Conservation (phyloP, 2,113 vertebrate species). For the Aplodontia rufa region DNA sequence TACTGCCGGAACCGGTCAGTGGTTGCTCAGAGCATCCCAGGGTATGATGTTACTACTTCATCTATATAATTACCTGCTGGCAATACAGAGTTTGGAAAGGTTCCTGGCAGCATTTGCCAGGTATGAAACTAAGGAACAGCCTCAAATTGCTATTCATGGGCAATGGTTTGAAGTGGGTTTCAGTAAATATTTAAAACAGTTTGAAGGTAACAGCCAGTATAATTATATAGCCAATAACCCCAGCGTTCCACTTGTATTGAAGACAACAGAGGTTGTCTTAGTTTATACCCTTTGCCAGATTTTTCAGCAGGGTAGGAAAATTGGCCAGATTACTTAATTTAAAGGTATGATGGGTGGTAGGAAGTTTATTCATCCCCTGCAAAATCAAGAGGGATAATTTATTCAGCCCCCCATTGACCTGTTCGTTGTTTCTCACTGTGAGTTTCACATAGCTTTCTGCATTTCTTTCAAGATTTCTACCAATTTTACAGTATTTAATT, state of each 20-base stretch:
- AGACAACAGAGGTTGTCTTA: neutral
- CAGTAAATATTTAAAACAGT: neutral
- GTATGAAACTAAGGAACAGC: neutral
- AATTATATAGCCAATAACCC: neutral
- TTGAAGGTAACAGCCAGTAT: neutral
- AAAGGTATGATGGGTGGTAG: neutral
- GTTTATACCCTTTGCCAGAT: neutral
- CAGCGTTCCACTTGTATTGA: neutral
- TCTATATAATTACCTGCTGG: neutral
- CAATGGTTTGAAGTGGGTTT: neutral
- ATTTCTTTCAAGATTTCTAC: conserved; percentile 21
- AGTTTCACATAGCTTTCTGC: neutral
- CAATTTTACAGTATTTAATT: conserved; percentile 48
- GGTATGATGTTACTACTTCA: neutral
- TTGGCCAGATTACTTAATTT: neutral
- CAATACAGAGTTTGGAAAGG: neutral
- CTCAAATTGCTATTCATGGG: neutral
- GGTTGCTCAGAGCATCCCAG: neutral
- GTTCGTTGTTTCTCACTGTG: conserved; percentile 15
- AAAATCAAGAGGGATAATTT: neutral
- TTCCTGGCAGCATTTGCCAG: neutral
- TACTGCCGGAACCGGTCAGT: neutral
- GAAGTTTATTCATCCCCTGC: neutral
- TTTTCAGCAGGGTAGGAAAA: conserved; percentile 28
- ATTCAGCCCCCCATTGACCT: neutral